Evolutionary conservation across 2,888 invertebrate species (phyloP).

Genomic region (Pandemis corylana): DNA sequence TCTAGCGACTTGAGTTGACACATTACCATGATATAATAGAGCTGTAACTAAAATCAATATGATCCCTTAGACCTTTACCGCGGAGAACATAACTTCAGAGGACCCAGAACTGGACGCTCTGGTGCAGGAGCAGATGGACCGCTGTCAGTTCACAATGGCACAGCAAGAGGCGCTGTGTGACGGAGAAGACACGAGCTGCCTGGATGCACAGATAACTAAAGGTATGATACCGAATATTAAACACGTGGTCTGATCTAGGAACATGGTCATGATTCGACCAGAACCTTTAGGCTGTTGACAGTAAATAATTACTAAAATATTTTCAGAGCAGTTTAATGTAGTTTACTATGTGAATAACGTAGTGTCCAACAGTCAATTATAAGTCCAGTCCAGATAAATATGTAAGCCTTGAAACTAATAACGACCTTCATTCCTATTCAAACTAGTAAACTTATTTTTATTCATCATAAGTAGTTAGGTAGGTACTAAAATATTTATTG

Average conservation of each 20-base stretch:
- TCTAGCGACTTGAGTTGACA: background rate
- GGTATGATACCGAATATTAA: conserved; percentile 51
- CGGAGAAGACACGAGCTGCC: conserved; percentile 65
- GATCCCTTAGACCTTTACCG: conserved; percentile 54
- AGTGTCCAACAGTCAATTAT: too few species aligned
- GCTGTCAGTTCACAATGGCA: conserved; percentile 73
- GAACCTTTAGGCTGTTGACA: too few species aligned
- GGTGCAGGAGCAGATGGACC: conserved; percentile 66
- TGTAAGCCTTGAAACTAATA: too few species aligned
- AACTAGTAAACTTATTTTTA: background rate
- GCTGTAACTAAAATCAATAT: background rate
- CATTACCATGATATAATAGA: background rate
- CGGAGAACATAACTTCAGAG: conserved; percentile 62
- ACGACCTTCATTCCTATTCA: too few species aligned
- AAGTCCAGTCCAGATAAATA: too few species aligned
- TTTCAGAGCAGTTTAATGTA: too few species aligned
- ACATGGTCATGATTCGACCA: background rate
- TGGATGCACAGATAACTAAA: conserved; percentile 52
- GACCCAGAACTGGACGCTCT: conserved; percentile 64
- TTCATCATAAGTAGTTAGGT: background rate
- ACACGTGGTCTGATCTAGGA: background rate
- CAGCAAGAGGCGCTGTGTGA: conserved; percentile 78
- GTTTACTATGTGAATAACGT: too few species aligned
- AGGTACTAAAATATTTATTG: background rate
- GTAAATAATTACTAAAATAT: too few species aligned